Base-by-base conservation (phyloP, 2,113 vertebrate species). In the Atlantisia rogersi region DNA sequence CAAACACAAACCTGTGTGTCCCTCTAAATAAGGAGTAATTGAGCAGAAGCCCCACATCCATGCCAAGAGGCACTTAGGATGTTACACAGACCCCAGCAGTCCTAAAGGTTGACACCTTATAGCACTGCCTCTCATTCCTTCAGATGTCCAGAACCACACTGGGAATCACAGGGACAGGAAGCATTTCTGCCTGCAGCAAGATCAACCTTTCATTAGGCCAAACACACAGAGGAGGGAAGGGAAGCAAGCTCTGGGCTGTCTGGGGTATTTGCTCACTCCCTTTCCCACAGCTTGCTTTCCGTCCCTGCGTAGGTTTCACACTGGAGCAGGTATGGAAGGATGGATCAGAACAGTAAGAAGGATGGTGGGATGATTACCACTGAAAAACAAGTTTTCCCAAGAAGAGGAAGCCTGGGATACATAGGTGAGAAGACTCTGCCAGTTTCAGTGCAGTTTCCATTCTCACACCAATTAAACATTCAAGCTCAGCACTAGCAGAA, bases 1-100 rank as follows among this genome's bases (percentile, higher is more conserved):
- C 3, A 3, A 81, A 22, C 13, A 79, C 70, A 31, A 69, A n/a
- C 5, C 7, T n/a, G 6, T 31, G 9, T 71, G 55, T 42, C n/a
- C 71, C 48, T 82, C 85, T 74, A 28, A 46, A 46, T 18, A 39
- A 0, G 0, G 60, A 29, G 58, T 58, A 48, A 44, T 3, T 19
- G 46, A 59, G 14, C 3, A 52, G 44, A 74, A 80, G 91, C 32
- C 25, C 31, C 25, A 19, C 5, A 29, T 6, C 44, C 42, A 28
- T 0, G 0, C 20, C 50, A n/a, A 62, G 0, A 0, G 3, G 53
- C 16, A 22, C 3, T 77, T 29, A 21, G 8, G 67, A 25, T 19
- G 59, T 25, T 2, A 24, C 35, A 31, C 1, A 35, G 46, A 59
- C 37, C 29, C 32, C 77, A 56, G 81, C 35, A 28, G 8, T 1